These are phyloP conservation scores for Gambusia holbrooki DNA, from an alignment of 2,113 vertebrate genomes.

Conservation along the genomic window DNA sequence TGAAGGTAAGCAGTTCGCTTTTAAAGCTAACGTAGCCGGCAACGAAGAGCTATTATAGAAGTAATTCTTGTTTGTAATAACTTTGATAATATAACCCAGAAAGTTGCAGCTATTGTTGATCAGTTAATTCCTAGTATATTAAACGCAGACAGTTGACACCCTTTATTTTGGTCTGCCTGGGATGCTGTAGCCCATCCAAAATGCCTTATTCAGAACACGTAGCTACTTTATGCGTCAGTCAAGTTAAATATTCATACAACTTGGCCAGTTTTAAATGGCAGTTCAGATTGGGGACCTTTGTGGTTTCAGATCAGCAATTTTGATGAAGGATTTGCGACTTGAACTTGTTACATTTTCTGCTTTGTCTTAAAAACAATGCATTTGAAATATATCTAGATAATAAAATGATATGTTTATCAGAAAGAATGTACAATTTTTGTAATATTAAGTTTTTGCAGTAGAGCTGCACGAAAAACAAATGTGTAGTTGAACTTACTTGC, in stretches of 20 bases:
- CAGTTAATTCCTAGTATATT: background rate
- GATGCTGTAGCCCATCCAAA: background rate
- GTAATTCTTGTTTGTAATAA: background rate
- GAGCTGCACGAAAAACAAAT: background rate
- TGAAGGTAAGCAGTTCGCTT: conserved; percentile 57
- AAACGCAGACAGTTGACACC: background rate
- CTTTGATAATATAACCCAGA: background rate
- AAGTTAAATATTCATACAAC: background rate
- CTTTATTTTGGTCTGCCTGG: background rate
- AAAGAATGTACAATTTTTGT: background rate
- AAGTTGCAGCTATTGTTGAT: background rate
- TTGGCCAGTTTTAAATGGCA: background rate
- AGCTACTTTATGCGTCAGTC: background rate
- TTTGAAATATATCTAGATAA: background rate
- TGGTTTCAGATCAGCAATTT: background rate
- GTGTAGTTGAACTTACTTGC: background rate
- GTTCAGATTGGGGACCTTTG: background rate
- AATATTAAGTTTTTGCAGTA: background rate
- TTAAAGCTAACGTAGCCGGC: conserved; percentile 7
- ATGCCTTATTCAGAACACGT: background rate
- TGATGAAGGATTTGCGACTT: background rate
- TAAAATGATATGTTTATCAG: background rate
- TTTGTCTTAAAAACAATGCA: background rate
- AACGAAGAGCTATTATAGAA: background rate
- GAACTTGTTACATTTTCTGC: too few species aligned